Evolutionary conservation across 2,888 invertebrate genomes (phyloP), one percentile per base, ranked within the genome.

Genomic region (Apeira syringaria): DNA sequence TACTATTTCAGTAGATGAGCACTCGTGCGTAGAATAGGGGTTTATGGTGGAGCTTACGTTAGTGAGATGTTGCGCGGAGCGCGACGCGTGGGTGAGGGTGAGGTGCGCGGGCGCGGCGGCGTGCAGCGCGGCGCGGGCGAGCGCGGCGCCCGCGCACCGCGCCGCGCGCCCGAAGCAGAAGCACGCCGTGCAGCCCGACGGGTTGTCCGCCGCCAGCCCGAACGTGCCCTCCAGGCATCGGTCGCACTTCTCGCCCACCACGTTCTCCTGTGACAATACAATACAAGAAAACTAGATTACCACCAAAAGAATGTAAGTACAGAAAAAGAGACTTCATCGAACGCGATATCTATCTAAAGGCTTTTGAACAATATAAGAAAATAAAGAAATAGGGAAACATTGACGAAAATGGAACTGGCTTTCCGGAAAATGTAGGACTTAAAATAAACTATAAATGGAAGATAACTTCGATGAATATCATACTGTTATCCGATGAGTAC

Each of bases 121-220:
- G 64, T 94, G 92, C 25, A 96, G 92, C 74, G 96, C 95, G 5
- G 95, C 95, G 93, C 98, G 96, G 0, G 95, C 93, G 47, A 96
- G 93, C 13, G 92, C 92, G 0, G 97, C 95, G 77, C 97, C 96
- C 20, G 91, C 87, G 77, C 99, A 99, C 37, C 91, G 91, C 2
- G 93, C 91, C 32, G 95, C 94, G 63, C 97, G 92, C 0, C 96
- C 97, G 82, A 99, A 99, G 86, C 99, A 99, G 91, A 98, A 99
- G 80, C 99, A 99, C 45, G 95, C 93, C 0, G 97, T 97, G 78
- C 99, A 99, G 4, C 99, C 99, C 37, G 92, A 92, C 0, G 95
- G 93, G 78, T 96, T 97, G 28, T 93, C 92, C 0, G 80, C 81
- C 0, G 95, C 92, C 12, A 99, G 82, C 0, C 98, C 97, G 78